phyloP scores from a whole-genome alignment of 2,888 invertebrate species.

The Girardia tigrina region DNA sequence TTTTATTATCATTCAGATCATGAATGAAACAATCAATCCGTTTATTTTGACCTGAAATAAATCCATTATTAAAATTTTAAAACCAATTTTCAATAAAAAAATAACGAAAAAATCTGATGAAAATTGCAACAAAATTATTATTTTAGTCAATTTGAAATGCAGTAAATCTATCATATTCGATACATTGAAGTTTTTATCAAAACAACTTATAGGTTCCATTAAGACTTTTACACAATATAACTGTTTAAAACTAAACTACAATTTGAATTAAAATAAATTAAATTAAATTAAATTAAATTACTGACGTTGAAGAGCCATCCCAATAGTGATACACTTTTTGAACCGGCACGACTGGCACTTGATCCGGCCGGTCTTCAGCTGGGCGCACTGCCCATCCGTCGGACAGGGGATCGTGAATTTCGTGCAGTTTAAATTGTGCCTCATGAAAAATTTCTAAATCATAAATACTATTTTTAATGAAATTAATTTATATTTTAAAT shows the following conservation, averaged over 20 bases:
- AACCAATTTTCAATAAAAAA: too few relatives aligned
- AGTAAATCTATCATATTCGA: not conserved
- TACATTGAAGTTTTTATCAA: not conserved
- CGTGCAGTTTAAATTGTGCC: slow-evolving; percentile 20
- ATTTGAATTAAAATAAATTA: not conserved
- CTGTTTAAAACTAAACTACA: not conserved
- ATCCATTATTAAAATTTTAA: too few relatives aligned
- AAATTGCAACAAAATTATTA: too few relatives aligned
- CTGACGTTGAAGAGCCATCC: slow-evolving; percentile 32
- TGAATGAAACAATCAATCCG: too few relatives aligned
- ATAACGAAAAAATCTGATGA: too few relatives aligned
- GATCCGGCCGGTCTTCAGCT: not conserved
- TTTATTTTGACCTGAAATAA: too few relatives aligned
- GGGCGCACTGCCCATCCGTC: slow-evolving; percentile 20
- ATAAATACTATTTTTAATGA: too few relatives aligned
- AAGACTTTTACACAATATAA: not conserved
- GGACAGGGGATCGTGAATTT: slow-evolving; percentile 28
- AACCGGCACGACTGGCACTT: slow-evolving; percentile 31
- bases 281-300: not conserved
- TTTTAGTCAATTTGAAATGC: too few relatives aligned
- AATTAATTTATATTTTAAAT: too few relatives aligned
- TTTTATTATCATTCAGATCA: too few relatives aligned
- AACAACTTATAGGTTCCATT: not conserved
- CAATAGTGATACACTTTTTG: slow-evolving; percentile 32
- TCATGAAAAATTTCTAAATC: slow-evolving; percentile 32